These are phyloP conservation scores for Drosophila seclusa DNA, from an alignment of 2,888 invertebrate genomes.

Conservation along the genomic window DNA sequence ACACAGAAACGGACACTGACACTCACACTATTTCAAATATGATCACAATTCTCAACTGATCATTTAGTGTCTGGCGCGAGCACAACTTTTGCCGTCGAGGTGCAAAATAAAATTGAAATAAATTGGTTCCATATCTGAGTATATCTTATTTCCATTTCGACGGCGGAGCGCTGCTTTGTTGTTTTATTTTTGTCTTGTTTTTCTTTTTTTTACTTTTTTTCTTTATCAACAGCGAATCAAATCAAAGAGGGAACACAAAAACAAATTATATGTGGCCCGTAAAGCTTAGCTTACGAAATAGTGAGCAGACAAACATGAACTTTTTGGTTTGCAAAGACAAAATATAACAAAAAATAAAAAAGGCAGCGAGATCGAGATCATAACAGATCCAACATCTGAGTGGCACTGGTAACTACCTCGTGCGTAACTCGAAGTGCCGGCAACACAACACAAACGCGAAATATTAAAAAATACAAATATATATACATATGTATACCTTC, in stretches of 20 bases:
- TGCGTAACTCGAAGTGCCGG: conserved; percentile 45
- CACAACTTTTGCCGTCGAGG: conserved; percentile 66
- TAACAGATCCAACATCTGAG: conserved; percentile 39
- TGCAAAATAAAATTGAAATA: conserved; percentile 76
- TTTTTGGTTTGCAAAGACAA: conserved; percentile 12
- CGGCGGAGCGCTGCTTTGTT: conserved; percentile 31
- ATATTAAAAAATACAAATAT: conserved; percentile 1
- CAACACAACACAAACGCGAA: conserved; percentile 23
- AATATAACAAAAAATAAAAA: not conserved
- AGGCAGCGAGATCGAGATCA: conserved; percentile 30
- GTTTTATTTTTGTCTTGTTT: conserved; percentile 24
- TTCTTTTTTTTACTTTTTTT: conserved; percentile 4
- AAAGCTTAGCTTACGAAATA: conserved; percentile 45
- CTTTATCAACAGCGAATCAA: conserved; percentile 69
- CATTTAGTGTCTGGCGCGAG: conserved; percentile 31
- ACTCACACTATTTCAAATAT: conserved; percentile 5
- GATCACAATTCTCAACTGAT: conserved; percentile 35
- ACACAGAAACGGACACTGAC: conserved; percentile 3
- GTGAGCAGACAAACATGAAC: conserved; percentile 10
- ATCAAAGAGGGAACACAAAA: conserved; percentile 62
- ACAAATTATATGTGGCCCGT: conserved; percentile 41
- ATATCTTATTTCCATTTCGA: conserved; percentile 69
- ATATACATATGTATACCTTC: not conserved
- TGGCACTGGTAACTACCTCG: conserved; percentile 35
- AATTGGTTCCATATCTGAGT: conserved; percentile 70